Base-by-base conservation (phyloP, 1,140 invertebrate genomes). In the Atopsyche davidsoni region DNA sequence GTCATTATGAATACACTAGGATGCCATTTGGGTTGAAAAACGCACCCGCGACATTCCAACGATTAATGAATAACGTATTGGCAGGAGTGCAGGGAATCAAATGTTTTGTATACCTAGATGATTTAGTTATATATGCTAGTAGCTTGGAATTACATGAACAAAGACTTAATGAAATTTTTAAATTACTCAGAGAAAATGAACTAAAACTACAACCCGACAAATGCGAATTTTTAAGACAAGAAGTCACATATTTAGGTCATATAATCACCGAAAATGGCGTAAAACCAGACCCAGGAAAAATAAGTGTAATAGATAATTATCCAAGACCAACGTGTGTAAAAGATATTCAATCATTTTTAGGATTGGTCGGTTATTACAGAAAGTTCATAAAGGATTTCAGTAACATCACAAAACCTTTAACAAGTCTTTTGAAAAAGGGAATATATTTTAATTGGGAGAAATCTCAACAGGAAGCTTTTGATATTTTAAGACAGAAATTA, bases 181-280 rank as follows among this genome's bases (percentile, higher is more conserved):
- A 62, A 7, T 53, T 57, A 48, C 42, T 76, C 9, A 55, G 60
- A 40, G 23, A 63, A 49, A 35, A 62, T 48, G 65, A 66, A 39
- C 55, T 76, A 22, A 71, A 73, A 59, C 21, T 74, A 16, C 64
- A 76, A 59, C 66, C 65, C 0, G 60, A 64, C 11, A 75, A 76
- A 61, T 75, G 70, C 46, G 60, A 69, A 47, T 76, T 77, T 60
- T 48, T 70, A 10, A 60, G 60, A 54, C 58, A 62, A 31, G 64
- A 71, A 64, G 60, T 72, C 11, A 41, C 59, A n/a, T 72, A 73
- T 58, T 56, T 76, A 35, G 73, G 74, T 4, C 69, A 73, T 56
- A 49, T 68, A 1, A 62, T 75, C 14, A 60, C 63, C 6, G 55
- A 56, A n/a, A 39, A 68, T 28, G 68, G 72, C 28, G 62, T 74